Percentiles rank a stretch among this genome's conserved stretches.
These are phyloP conservation scores for Arenicola marina DNA, from an alignment of 2,888 invertebrate genomes.

Conservation along the genomic window DNA sequence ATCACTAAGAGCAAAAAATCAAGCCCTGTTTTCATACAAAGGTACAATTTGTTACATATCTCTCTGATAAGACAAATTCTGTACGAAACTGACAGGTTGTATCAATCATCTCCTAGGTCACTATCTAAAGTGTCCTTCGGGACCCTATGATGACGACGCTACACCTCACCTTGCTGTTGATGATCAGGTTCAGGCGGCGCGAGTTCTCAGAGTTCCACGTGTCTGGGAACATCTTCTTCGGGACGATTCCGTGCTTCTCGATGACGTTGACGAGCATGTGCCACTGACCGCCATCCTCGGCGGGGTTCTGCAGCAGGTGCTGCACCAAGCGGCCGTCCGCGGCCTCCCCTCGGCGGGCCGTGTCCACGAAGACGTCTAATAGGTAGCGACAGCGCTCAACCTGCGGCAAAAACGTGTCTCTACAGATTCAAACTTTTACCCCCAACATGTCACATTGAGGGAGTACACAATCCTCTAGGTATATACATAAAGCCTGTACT, in stretches of 20 bases:
- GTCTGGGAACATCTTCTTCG: conserved; percentile 86
- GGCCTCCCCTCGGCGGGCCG: conserved; percentile 74
- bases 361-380: conserved; percentile 79
- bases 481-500: no score
- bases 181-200: conserved; percentile 75
- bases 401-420: conserved; percentile 56
- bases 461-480: no score
- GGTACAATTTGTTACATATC: no score
- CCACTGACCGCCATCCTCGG: conserved; percentile 73
- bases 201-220: conserved; percentile 78
- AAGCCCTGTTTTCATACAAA: no score
- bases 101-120: no score
- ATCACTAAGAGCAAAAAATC: no score
- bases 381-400: conserved; percentile 86
- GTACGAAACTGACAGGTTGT: no score
- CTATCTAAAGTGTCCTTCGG: no score
- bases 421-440: conserved; percentile 22
- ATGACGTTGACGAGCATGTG: conserved; percentile 88
- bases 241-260: conserved; percentile 84
- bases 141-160: no score
- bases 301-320: conserved; percentile 69
- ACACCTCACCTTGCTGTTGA: conserved; percentile 87
- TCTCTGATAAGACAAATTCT: no score
- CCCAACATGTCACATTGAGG: neutral
- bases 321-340: conserved; percentile 80